A percentile compares a stretch with the other conserved stretches of the same genome.
These are phyloP conservation scores for Crotalus viridis DNA, from an alignment of 2,113 vertebrate species.

Conservation along the genomic window DNA sequence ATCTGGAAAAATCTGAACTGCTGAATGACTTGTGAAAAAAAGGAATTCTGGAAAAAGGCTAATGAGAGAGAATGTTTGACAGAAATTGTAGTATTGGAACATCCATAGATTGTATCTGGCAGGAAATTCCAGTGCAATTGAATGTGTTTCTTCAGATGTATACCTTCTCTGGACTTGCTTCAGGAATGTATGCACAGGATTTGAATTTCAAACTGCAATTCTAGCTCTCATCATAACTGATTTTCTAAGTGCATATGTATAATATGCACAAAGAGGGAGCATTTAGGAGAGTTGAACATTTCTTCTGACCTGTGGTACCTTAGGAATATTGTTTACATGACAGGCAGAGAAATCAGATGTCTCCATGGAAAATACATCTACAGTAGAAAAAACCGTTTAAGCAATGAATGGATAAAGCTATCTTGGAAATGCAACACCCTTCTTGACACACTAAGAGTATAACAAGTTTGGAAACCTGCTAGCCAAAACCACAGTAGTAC, in stretches of 20 bases:
- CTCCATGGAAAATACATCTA: background rate
- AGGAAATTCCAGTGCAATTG: background rate
- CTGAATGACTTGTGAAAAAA: background rate
- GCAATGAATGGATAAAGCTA: background rate
- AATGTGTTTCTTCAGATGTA: background rate
- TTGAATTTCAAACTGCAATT: background rate
- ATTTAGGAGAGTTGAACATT: background rate
- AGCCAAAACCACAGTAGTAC: background rate
- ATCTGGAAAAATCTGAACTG: background rate
- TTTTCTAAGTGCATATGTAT: background rate
- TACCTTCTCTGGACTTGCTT: background rate
- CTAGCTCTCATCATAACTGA: background rate
- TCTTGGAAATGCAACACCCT: background rate
- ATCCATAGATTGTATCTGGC: background rate
- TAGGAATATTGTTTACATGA: background rate
- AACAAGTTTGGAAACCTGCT: background rate
- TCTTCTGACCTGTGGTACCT: background rate
- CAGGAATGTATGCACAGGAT: background rate
- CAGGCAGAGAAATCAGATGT: background rate
- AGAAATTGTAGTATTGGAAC: background rate
- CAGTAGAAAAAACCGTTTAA: background rate
- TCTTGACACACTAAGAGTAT: background rate
- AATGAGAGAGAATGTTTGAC: background rate
- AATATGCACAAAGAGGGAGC: background rate
- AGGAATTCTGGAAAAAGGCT: background rate